A percentile compares a stretch with the other conserved stretches of the same genome.
These are phyloP conservation scores for Saccostrea glomerata DNA, from an alignment of 1,140 invertebrate genomes.

Conservation along the genomic window DNA sequence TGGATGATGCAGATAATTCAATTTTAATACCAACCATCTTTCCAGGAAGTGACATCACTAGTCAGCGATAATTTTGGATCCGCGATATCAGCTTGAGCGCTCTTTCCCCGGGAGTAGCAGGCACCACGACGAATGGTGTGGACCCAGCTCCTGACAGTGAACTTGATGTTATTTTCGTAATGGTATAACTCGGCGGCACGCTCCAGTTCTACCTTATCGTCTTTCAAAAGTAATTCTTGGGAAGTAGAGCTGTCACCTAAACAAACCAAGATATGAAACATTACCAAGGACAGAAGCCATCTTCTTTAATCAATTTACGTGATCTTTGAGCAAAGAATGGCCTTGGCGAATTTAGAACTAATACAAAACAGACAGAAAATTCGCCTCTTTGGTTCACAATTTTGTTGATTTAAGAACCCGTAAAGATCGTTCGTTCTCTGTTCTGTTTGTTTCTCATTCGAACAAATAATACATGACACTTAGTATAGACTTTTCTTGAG, in stretches of 20 bases:
- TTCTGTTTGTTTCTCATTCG: no score
- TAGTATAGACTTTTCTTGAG: no score
- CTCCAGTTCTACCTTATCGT: background rate
- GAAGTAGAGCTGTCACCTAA: background rate
- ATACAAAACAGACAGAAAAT: background rate
- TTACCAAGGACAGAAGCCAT: background rate
- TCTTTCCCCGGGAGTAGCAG: slow-evolving; percentile 27
- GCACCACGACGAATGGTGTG: slow-evolving; percentile 42
- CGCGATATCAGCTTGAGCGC: slow-evolving; percentile 8
- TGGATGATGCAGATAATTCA: no score
- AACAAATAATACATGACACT: no score
- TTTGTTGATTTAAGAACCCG: background rate
- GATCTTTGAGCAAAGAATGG: background rate
- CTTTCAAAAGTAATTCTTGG: slow-evolving; percentile 13
- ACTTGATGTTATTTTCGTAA: slow-evolving; percentile 2
- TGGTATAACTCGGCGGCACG: slow-evolving; percentile 11
- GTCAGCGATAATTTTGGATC: background rate
- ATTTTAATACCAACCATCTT: background rate
- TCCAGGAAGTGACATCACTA: slow-evolving; percentile 32
- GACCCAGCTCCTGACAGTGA: slow-evolving; percentile 24
- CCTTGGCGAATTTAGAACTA: background rate
- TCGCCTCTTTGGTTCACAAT: background rate
- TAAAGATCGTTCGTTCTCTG: no score
- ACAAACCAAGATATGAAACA: background rate
- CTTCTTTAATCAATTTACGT: background rate